Percentiles rank a stretch among this genome's conserved stretches.
Conservation (phyloP, 2,113 vertebrate species). For the Sylvia atricapilla region DNA sequence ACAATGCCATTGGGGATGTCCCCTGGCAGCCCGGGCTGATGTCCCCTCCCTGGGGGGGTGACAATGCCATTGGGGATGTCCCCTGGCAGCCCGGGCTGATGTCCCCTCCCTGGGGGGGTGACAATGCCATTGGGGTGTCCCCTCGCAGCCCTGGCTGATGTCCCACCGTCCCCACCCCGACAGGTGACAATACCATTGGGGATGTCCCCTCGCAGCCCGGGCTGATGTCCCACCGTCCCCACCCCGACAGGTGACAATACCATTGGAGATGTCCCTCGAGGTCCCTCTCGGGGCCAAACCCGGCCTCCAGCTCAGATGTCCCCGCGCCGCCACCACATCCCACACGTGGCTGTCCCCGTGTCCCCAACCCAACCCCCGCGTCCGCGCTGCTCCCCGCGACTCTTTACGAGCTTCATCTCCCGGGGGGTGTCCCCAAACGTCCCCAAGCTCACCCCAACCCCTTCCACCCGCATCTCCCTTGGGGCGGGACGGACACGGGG, state of each 20-base stretch:
- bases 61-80: too few relatives aligned
- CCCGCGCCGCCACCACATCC: accelerated
- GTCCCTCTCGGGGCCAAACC: accelerated
- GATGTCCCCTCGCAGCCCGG: too few relatives aligned
- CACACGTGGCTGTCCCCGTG: not conserved
- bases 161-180: too few relatives aligned
- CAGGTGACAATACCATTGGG: too few relatives aligned
- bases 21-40: not conserved
- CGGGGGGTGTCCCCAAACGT: accelerated
- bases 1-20: not conserved
- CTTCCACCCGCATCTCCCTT: not conserved
- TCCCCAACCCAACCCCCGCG: not conserved
- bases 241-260: not conserved
- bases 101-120: not conserved
- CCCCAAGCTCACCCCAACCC: not conserved
- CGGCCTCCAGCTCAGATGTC: not conserved
- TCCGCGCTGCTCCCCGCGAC: not conserved
- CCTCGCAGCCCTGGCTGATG: too few relatives aligned
- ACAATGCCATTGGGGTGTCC: too few relatives aligned
- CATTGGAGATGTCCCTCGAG: not conserved
- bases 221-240: not conserved
- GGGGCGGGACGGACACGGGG: accelerated
- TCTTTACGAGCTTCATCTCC: not conserved
- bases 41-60: too few relatives aligned
- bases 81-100: not conserved